Evolutionary conservation across 2,888 invertebrate species (phyloP), one percentile per base, ranked within the genome.

Genomic region (Julus scanicus): DNA sequence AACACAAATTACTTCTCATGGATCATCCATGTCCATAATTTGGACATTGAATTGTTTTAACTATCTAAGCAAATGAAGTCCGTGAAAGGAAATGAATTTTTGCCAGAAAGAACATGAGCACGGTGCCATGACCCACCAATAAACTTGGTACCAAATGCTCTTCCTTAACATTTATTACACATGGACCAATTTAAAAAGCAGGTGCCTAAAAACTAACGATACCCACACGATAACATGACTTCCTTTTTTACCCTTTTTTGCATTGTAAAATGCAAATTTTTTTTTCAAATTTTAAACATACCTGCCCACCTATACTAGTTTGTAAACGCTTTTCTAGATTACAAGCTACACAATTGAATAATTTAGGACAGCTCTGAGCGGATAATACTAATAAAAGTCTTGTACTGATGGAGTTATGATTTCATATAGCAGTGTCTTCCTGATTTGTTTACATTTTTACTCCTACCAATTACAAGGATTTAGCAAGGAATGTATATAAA

Each of bases 51-150:
- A 71, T 6, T 57, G 29, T 11, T 29, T 71, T 20, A 20, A 29
- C 20, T 71, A 71, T 71, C 71, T 71, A 71, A 29, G 71, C 71
- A 71, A 71, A 71, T 71, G 53, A 53, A 29, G n/a, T 57, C n/a
- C 57, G 57, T 57, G 53, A 71, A 71, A 29, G 71, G 20, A 29
- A 71, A 20, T 11, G 20, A 29, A 71, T 71, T 71, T 29, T 80
- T 80, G 37, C 37, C 39, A 15, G 80, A 80, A 80, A 37, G 13
- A 3, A 29, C 80, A 39, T 29, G 5, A 15, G 15, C 80, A 37
- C 0, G 80, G 37, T 71, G 20, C 20, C 80, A 39, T 39, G 80
- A 80, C 15, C 20, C 20, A 13, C 37, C 13, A 37, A 80, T 80
- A 80, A 80, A 80, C 63, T 9, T 20, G 20, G 5, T 71, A 8